These are phyloP conservation scores for Oryzias sinensis DNA, from an alignment of 2,797 vertebrate genomes.

Conservation along the genomic window DNA sequence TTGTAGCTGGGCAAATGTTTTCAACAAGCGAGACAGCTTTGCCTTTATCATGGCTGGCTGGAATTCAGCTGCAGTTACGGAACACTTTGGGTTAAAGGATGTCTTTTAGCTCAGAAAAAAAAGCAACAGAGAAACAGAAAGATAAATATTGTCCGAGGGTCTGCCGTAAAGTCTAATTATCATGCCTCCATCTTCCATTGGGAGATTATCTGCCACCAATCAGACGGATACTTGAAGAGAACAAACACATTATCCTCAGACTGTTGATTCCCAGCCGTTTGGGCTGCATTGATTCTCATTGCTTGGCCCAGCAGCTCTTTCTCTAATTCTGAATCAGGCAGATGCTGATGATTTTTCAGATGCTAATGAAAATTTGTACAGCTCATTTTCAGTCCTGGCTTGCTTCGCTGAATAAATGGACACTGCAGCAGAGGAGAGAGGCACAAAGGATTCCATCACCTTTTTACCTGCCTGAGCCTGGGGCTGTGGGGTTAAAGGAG, in stretches of 20 bases:
- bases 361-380: constrained; percentile 64
- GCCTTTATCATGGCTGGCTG: constrained; percentile 71
- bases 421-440: constrained; percentile 23
- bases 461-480: constrained; percentile 30
- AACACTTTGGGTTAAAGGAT: constrained; percentile 66
- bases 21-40: constrained; percentile 64
- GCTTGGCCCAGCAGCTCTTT: constrained; percentile 48
- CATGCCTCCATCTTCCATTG: constrained; percentile 65
- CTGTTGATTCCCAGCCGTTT: constrained; percentile 68
- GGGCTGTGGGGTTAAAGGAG: constrained; percentile 5
- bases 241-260: constrained; percentile 72
- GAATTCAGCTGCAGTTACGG: constrained; percentile 66
- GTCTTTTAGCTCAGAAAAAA: constrained; percentile 30
- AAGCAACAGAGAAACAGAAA: constrained; percentile 46
- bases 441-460: constrained; percentile 35
- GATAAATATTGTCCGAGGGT: constrained; percentile 50
- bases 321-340: constrained; percentile 69
- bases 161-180: constrained; percentile 69
- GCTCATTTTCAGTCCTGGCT: constrained; percentile 56
- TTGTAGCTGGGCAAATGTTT: constrained; percentile 69
- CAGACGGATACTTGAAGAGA: constrained; percentile 66
- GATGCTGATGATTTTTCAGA: constrained; percentile 63
- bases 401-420: constrained; percentile 36
- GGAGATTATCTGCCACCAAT: constrained; percentile 73
- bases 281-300: constrained; percentile 67